Evolutionary conservation across 35 echinoderm and acorn worm species (phyloP).

Genomic region (Ptychodera flava): DNA sequence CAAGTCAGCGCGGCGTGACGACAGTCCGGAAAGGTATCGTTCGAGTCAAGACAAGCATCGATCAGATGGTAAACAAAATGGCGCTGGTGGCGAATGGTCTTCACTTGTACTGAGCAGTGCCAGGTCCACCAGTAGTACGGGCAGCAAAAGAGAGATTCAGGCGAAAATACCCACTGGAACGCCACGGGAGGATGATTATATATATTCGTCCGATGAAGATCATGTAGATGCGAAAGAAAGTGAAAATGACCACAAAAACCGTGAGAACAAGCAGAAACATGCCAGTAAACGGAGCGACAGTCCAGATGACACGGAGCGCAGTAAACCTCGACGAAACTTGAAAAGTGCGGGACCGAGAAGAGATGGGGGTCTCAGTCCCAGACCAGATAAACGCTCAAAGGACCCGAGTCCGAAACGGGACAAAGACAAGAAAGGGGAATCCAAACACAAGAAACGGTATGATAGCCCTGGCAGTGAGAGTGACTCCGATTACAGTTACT

Average conservation of each 20-base stretch:
- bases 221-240: not conserved
- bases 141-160: slow-evolving; percentile 61
- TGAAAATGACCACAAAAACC: not conserved
- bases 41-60: not conserved
- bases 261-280: not conserved
- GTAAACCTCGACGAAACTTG: not conserved
- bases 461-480: slow-evolving; percentile 7
- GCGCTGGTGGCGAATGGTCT: not conserved
- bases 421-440: not conserved
- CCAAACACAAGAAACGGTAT: not conserved
- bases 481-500: slow-evolving; percentile 74
- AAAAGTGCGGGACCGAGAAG: not conserved
- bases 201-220: not conserved
- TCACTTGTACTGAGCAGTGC: not conserved
- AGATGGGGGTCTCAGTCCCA: not conserved
- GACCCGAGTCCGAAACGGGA: not conserved
- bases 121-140: not conserved
- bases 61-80: not conserved
- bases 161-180: slow-evolving; percentile 64
- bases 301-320: not conserved
- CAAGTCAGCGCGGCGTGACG: not conserved
- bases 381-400: not conserved
- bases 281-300: no score
- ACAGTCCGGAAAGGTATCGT: not conserved
- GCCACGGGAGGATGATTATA: slow-evolving; percentile 26